Conservation (phyloP, 2,797 vertebrate species). For the Lemur catta region DNA sequence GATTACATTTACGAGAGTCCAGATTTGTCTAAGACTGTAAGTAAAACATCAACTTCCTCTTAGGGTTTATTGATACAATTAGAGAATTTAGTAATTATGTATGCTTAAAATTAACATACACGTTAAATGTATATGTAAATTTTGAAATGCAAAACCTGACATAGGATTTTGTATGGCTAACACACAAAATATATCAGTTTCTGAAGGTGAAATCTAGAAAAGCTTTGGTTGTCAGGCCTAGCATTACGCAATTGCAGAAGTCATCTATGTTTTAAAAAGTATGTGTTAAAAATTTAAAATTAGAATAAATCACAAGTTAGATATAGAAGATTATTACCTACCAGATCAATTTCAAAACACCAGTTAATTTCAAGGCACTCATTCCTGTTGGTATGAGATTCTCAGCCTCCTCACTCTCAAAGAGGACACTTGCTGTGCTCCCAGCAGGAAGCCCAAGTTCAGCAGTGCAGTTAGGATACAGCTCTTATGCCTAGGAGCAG, state of each 20-base stretch:
- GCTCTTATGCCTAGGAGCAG: background rate
- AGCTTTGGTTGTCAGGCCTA: background rate
- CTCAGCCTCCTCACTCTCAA: conserved; percentile 36
- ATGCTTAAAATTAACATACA: background rate
- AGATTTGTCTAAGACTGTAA: background rate
- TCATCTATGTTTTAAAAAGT: conserved; percentile 29
- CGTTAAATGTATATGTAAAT: background rate
- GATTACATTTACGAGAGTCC: background rate
- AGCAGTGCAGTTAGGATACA: background rate
- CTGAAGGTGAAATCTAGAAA: background rate
- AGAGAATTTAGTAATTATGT: conserved; percentile 13
- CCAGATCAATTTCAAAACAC: background rate
- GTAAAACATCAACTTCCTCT: background rate
- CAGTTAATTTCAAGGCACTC: conserved; percentile 30
- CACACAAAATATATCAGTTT: background rate
- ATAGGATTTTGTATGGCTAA: background rate
- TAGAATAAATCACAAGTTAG: conserved; percentile 49
- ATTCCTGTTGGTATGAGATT: background rate
- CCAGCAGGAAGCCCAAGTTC: conserved; percentile 26
- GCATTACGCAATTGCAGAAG: background rate
- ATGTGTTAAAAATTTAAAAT: conserved; percentile 65
- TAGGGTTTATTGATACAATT: conserved; percentile 29
- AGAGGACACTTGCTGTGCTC: background rate
- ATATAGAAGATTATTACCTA: conserved; percentile 58
- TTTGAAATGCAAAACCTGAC: background rate